Conservation (phyloP, 2,113 vertebrate genomes). For the Scophthalmus maximus region DNA sequence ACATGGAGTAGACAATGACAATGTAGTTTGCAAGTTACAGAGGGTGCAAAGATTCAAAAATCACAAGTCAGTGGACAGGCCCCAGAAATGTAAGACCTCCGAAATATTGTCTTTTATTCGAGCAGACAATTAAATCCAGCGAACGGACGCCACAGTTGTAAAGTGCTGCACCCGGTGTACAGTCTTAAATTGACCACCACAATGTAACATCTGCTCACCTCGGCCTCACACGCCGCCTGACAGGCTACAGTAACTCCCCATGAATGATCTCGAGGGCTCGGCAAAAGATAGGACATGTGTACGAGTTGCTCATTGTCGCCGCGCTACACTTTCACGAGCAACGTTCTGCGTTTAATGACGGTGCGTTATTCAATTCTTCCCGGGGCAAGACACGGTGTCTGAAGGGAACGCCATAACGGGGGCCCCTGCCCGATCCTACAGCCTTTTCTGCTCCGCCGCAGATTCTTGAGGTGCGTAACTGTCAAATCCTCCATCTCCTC, state of each 20-base stretch:
- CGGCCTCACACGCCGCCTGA: constrained; percentile 52
- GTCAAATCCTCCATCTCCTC: not conserved
- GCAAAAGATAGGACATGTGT: constrained; percentile 41
- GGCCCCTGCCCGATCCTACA: constrained; percentile 58
- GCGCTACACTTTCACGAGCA: constrained; percentile 53
- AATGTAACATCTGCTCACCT: constrained; percentile 62
- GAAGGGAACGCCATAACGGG: constrained; percentile 61
- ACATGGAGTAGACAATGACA: constrained; percentile 26
- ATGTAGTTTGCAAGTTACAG: constrained; percentile 29
- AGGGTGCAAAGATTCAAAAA: constrained; percentile 31
- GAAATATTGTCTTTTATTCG: constrained; percentile 42
- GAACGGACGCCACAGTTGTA: constrained; percentile 28
- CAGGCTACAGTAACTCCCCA: constrained; percentile 62
- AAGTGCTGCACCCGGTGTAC: not conserved
- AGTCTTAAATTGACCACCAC: constrained; percentile 66
- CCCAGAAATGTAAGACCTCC: constrained; percentile 15
- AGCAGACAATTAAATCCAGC: constrained; percentile 54
- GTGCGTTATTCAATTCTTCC: constrained; percentile 72
- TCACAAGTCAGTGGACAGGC: constrained; percentile 40
- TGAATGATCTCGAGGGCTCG: constrained; percentile 62
- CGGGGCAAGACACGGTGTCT: constrained; percentile 50
- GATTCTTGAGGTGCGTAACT: constrained; percentile 21
- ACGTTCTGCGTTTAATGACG: constrained; percentile 56
- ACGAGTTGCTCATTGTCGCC: constrained; percentile 54
- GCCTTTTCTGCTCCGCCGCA: constrained; percentile 55